A percentile compares a stretch with the other conserved stretches of the same genome.
These are phyloP conservation scores for Drosophila sp. DNA, from an alignment of 1,140 invertebrate genomes.

Conservation along the genomic window DNA sequence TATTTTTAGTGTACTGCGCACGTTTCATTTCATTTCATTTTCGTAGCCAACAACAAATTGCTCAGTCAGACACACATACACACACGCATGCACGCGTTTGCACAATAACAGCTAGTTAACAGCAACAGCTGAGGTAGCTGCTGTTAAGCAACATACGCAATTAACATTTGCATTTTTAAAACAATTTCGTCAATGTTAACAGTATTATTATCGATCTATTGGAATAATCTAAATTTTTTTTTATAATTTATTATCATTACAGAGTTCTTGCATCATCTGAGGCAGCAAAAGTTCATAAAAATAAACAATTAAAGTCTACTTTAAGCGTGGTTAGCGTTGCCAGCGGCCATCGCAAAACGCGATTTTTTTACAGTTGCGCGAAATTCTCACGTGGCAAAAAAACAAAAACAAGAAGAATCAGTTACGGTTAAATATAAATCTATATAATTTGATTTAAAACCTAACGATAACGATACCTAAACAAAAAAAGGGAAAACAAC, in stretches of 20 bases:
- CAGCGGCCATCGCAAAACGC: slow-evolving; percentile 52
- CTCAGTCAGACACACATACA: slow-evolving; percentile 3
- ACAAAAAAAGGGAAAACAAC: neutral
- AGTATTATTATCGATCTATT: slow-evolving; percentile 2
- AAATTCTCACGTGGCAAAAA: slow-evolving; percentile 57
- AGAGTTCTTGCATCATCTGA: slow-evolving; percentile 36
- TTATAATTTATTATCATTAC: slow-evolving; percentile 40
- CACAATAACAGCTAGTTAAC: slow-evolving; percentile 37
- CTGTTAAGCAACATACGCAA: slow-evolving; percentile 30
- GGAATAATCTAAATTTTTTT: slow-evolving; percentile 6
- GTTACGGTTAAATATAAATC: slow-evolving; percentile 20
- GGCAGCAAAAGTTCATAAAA: slow-evolving; percentile 13
- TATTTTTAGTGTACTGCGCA: slow-evolving; percentile 52
- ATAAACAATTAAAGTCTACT: slow-evolving; percentile 12
- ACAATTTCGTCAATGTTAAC: slow-evolving; percentile 14
- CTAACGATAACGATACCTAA: slow-evolving; percentile 9
- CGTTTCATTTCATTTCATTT: slow-evolving; percentile 44
- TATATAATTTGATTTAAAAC: slow-evolving; percentile 6
- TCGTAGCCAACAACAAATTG: slow-evolving; percentile 20
- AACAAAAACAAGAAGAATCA: slow-evolving; percentile 9
- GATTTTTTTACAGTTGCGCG: slow-evolving; percentile 47
- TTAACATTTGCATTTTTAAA: slow-evolving; percentile 40
- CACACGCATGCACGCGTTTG: neutral
- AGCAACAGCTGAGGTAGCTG: slow-evolving; percentile 40
- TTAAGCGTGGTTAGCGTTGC: slow-evolving; percentile 47